These are phyloP conservation scores for Andricus curvator DNA, from an alignment of 2,888 invertebrate species.

Conservation along the genomic window DNA sequence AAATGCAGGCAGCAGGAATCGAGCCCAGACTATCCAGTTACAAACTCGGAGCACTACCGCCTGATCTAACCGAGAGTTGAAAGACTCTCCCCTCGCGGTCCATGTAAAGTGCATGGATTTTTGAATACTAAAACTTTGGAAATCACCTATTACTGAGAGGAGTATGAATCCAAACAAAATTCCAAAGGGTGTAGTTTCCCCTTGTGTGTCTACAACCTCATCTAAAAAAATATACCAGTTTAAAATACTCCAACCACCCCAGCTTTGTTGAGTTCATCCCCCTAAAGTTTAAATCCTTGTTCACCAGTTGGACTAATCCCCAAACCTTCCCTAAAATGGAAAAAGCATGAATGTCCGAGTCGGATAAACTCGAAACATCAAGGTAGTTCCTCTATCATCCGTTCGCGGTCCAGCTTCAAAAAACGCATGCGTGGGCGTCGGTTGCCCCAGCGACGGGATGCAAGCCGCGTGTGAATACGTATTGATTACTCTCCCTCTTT, in stretches of 20 bases:
- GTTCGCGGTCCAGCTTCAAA: slow-evolving; percentile 21
- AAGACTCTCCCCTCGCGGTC: no score
- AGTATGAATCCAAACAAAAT: no score
- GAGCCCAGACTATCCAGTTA: no score
- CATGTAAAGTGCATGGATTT: no score
- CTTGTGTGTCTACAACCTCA: no score
- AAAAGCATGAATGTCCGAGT: not conserved
- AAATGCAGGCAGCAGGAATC: no score
- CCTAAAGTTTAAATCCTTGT: not conserved
- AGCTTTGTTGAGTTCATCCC: not conserved
- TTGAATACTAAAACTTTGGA: no score
- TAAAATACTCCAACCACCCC: not conserved
- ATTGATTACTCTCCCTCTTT: slow-evolving; percentile 56
- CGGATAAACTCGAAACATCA: not conserved
- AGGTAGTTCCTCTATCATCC: slow-evolving; percentile 18
- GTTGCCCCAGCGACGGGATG: slow-evolving; percentile 57
- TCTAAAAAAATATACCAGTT: not conserved
- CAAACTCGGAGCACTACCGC: no score
- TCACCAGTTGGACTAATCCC: not conserved
- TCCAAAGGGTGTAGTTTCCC: no score
- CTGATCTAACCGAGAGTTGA: no score
- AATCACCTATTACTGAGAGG: no score
- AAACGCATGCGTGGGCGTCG: slow-evolving; percentile 46
- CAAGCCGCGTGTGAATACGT: slow-evolving; percentile 57
- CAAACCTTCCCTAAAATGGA: not conserved